These are phyloP conservation scores for Stegodyphus dumicola DNA, from an alignment of 1,140 invertebrate species.

Conservation along the genomic window DNA sequence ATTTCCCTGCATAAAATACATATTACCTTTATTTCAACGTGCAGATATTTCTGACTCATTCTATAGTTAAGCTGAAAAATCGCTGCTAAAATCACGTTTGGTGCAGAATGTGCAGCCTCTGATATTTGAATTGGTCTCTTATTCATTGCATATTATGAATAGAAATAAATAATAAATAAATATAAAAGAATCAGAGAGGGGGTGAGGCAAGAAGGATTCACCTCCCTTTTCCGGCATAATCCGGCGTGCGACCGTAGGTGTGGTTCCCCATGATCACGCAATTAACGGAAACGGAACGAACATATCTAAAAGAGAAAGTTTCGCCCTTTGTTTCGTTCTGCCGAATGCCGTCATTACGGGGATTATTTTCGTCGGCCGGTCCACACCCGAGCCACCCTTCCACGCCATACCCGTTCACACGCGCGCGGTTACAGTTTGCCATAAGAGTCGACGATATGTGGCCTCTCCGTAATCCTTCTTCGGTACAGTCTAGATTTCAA, in stretches of 20 bases:
- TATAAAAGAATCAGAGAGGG: not conserved
- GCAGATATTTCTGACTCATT: no score
- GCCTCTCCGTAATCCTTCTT: not conserved
- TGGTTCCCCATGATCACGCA: constrained; percentile 35
- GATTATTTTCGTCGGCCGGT: constrained; percentile 33
- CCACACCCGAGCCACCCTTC: constrained; percentile 13
- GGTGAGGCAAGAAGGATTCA: constrained; percentile 2
- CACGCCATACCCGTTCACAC: not conserved
- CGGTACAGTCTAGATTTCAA: not conserved
- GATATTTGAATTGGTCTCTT: no score
- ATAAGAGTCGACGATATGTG: not conserved
- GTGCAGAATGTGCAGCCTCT: no score
- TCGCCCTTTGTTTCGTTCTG: constrained; percentile 39
- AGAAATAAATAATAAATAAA: not conserved
- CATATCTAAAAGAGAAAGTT: constrained; percentile 7
- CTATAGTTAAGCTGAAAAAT: no score
- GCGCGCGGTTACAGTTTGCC: not conserved
- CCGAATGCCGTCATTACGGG: constrained; percentile 48
- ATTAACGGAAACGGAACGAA: constrained; percentile 53
- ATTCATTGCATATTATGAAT: no score
- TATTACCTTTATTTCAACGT: no score
- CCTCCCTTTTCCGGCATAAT: constrained; percentile 41
- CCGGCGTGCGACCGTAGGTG: constrained; percentile 21
- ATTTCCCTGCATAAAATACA: no score
- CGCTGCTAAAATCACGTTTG: no score